Conservation (phyloP, 2,113 vertebrate species). For the Oryzias woworae region DNA sequence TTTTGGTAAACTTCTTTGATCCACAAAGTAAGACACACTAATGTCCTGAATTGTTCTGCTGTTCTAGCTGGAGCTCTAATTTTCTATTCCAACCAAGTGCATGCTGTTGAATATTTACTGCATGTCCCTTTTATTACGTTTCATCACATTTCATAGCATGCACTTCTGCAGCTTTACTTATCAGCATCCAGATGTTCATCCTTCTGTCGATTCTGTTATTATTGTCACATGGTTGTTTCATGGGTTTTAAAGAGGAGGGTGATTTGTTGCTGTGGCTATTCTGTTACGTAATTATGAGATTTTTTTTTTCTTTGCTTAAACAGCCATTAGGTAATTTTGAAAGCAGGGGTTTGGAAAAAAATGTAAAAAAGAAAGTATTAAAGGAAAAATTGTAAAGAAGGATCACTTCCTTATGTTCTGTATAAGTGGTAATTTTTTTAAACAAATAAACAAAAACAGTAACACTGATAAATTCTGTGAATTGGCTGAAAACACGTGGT, state of each 20-base stretch:
- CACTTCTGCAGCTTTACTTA: neutral
- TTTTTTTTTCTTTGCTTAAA: slow-evolving; percentile 29
- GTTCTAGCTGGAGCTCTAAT: too few relatives aligned
- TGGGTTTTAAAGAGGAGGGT: neutral
- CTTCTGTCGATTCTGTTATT: neutral
- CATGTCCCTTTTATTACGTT: too few relatives aligned
- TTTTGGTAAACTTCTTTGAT: too few relatives aligned
- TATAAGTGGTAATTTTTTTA: neutral
- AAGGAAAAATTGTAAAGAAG: neutral
- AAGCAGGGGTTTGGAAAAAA: slow-evolving; percentile 12
- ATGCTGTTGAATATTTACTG: neutral
- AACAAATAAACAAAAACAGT: neutral
- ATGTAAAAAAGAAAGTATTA: slow-evolving; percentile 4
- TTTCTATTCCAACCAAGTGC: too few relatives aligned
- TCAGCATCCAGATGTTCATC: slow-evolving; percentile 1
- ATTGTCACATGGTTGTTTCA: slow-evolving; percentile 3
- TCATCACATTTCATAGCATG: too few relatives aligned
- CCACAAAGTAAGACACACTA: too few relatives aligned
- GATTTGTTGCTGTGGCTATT: slow-evolving; percentile 29
- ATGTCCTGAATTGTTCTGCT: too few relatives aligned
- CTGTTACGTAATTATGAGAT: slow-evolving; percentile 44
- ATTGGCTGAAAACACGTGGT: too few relatives aligned
- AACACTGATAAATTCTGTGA: neutral
- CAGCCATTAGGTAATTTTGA: slow-evolving; percentile 45
- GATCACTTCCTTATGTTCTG: neutral